A percentile compares a stretch with the other conserved stretches of the same genome.
Conservation (phyloP, 2,888 invertebrate species). For the Chaetogeoica ovagalla region DNA sequence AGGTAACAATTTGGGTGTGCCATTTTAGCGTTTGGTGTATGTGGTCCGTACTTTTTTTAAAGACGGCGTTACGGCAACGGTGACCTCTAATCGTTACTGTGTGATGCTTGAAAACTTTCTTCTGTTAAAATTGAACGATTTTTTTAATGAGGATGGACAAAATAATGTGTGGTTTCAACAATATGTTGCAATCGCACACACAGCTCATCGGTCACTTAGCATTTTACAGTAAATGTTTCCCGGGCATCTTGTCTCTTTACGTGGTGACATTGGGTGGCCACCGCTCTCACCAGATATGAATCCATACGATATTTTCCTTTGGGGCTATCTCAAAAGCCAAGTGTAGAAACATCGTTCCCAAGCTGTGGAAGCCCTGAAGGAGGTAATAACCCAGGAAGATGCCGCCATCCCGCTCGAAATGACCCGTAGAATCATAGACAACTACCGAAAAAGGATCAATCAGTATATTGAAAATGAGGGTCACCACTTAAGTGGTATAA, state of each 20-base stretch:
- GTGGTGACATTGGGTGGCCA: neutral
- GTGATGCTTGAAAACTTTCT: too few species aligned
- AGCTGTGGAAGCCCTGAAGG: neutral
- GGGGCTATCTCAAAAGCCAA: neutral
- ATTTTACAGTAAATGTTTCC: neutral
- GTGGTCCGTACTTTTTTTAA: too few species aligned
- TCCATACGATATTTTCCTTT: neutral
- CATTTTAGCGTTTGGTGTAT: too few species aligned
- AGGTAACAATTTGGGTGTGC: too few species aligned
- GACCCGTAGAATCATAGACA: neutral
- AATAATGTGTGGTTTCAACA: too few species aligned
- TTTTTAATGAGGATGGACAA: too few species aligned
- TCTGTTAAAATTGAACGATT: too few species aligned
- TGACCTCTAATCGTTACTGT: too few species aligned
- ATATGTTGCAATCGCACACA: neutral
- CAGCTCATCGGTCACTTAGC: neutral
- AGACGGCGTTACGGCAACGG: too few species aligned
- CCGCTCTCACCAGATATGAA: neutral
- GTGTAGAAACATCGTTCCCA: neutral
- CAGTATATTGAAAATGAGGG: too few species aligned
- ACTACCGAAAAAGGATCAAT: too few species aligned
- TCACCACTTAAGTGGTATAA: too few species aligned
- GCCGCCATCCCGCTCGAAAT: neutral
- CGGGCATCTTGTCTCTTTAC: neutral
- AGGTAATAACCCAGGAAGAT: neutral